Base-by-base conservation (phyloP, 2,113 vertebrate genomes). In the Craseonycteris thonglongyai region DNA sequence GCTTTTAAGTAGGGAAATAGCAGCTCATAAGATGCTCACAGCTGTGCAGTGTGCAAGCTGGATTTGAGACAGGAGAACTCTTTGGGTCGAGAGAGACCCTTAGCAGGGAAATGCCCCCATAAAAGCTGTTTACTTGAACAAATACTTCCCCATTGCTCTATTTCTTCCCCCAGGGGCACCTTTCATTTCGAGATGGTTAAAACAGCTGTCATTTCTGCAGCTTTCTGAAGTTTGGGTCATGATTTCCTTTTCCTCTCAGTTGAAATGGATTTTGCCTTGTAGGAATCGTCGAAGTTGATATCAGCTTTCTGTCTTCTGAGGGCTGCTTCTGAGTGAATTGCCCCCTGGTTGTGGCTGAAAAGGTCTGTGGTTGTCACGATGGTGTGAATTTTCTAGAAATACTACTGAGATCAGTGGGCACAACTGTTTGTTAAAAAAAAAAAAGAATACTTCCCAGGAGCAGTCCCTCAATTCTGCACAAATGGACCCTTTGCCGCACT, bases 331-430 rank as follows among this genome's bases (percentile, higher is more conserved):
- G 47, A n/a, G 33, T 24, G 28, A 21, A 21, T 8, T 33, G 42
- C 22, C 33, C 59, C 51, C 45, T 18, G 19, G 19, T 59, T 13
- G 1, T 24, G 22, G n/a, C 54, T 7, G 30, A 94, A 30, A 47
- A 58, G 45, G 30, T 54, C 56, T 89, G 74, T 71, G 54, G 74
- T 47, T 83, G 71, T 54, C 65, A 69, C 35, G 75, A 14, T 38
- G 66, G 74, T 63, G 28, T 33, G 40, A 79, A 16, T 91, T 86
- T 94, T 95, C 92, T 93, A 45, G 88, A 96, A 90, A 79, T 74
- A 54, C 28, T 26, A 1, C 42, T 65, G 65, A 87, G 35, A 66
- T 76, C 87, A 56, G 10, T 38, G 49, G 65, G 16, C 12, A 42
- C 30, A 54, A 63, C 49, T 75, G 82, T 59, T 56, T 54, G 51